Percentiles rank a stretch among this genome's conserved stretches.
Conservation (phyloP, 1,140 invertebrate genomes). For the Pomacea maculata region DNA sequence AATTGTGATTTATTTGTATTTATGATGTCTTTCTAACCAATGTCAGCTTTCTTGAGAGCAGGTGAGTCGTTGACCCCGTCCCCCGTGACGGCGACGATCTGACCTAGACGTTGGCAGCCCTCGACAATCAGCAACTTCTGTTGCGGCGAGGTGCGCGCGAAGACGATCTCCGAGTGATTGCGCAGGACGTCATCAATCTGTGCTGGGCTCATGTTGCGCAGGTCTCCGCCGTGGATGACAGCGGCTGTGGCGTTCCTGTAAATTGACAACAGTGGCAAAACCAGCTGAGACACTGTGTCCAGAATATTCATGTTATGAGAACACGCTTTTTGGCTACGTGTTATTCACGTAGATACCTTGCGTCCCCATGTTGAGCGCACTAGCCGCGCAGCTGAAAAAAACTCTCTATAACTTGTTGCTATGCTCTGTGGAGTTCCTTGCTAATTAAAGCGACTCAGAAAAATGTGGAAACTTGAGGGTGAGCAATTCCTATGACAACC, state of each 20-base stretch:
- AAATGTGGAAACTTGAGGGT: too few species aligned
- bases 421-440: too few species aligned
- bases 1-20: too few species aligned
- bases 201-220: conserved; percentile 88
- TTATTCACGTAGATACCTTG: neutral
- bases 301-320: neutral
- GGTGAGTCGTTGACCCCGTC: conserved; percentile 98
- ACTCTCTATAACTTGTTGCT: too few species aligned
- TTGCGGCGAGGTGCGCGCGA: conserved; percentile 98
- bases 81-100: conserved; percentile 97
- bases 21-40: conserved; percentile 69
- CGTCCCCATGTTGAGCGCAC: neutral
- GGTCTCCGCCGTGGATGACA: conserved; percentile 94
- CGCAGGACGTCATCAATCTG: conserved; percentile 92
- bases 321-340: neutral
- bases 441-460: too few species aligned
- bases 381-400: too few species aligned
- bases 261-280: neutral
- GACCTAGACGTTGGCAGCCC: conserved; percentile 89
- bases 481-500: too few species aligned
- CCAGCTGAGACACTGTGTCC: neutral
- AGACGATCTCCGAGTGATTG: conserved; percentile 98
- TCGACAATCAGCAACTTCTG: conserved; percentile 99
- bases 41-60: conserved; percentile 97
- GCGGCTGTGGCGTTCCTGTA: conserved; percentile 91